Evolutionary conservation across 1,140 invertebrate genomes (phyloP).

Genomic region (Zaprionus africanus): DNA sequence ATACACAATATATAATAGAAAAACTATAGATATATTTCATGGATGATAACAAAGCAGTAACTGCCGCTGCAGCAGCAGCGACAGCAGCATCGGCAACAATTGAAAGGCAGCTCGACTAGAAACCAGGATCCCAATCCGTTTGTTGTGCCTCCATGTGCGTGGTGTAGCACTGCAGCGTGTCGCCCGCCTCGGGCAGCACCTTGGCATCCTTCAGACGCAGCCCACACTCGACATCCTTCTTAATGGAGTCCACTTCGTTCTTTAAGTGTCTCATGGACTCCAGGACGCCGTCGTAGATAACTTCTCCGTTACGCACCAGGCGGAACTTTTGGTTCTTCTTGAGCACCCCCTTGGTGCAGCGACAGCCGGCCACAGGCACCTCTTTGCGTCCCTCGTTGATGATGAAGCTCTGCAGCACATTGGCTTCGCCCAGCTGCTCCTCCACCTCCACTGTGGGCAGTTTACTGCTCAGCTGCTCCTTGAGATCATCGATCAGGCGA

Average conservation of each 20-base stretch:
- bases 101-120: slow-evolving; percentile 85
- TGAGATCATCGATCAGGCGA: slow-evolving; percentile 94
- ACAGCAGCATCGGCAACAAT: slow-evolving; percentile 15
- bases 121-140: slow-evolving; percentile 94
- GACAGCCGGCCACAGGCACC: slow-evolving; percentile 94
- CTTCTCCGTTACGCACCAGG: slow-evolving; percentile 89
- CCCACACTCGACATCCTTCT: slow-evolving; percentile 94
- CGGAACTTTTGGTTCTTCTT: slow-evolving; percentile 89
- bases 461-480: slow-evolving; percentile 90
- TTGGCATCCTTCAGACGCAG: slow-evolving; percentile 89
- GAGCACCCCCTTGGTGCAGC: slow-evolving; percentile 92
- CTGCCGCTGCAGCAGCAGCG: slow-evolving; percentile 17
- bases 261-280: slow-evolving; percentile 95
- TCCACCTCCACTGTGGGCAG: slow-evolving; percentile 90
- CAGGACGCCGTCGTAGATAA: slow-evolving; percentile 90
- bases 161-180: slow-evolving; percentile 92
- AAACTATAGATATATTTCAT: slow-evolving; percentile 60
- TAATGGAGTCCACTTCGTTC: slow-evolving; percentile 93
- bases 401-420: slow-evolving; percentile 93
- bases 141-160: slow-evolving; percentile 87
- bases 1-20: slow-evolving; percentile 71
- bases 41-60: slow-evolving; percentile 49
- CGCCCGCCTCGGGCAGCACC: slow-evolving; percentile 90
- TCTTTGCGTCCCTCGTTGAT: slow-evolving; percentile 93
- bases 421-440: slow-evolving; percentile 93